Evolutionary conservation across 2,113 vertebrate genomes (phyloP).

Genomic region (Ondatra zibethicus): DNA sequence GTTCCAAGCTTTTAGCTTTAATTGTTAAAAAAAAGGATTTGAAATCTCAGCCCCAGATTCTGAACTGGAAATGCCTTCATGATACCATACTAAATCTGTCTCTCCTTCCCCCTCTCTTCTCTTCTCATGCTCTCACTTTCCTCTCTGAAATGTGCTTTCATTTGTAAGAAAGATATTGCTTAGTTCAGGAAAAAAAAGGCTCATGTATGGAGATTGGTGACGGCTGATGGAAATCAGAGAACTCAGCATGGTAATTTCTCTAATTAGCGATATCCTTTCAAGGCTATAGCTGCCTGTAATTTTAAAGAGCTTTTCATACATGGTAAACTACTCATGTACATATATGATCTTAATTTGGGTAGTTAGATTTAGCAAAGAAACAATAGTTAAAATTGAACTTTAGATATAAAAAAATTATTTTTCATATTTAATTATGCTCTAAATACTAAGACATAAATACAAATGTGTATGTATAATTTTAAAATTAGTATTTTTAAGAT

Average conservation of each 20-base stretch:
- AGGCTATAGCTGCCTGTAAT: slow-evolving; percentile 23
- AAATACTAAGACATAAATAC: not conserved
- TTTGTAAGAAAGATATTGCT: slow-evolving; percentile 28
- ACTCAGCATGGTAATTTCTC: not conserved
- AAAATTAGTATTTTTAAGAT: not conserved
- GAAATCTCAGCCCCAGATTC: slow-evolving; percentile 22
- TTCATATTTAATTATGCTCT: not conserved
- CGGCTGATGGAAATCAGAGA: slow-evolving; percentile 50
- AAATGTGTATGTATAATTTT: not conserved
- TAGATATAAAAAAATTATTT: not conserved
- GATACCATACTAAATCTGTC: slow-evolving; percentile 43
- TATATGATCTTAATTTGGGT: not conserved
- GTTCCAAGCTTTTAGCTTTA: slow-evolving; percentile 44
- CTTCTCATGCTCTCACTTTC: not conserved
- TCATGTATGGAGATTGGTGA: not conserved
- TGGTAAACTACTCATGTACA: not conserved
- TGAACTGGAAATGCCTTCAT: slow-evolving; percentile 57
- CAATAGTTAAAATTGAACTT: slow-evolving; percentile 27
- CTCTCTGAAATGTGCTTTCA: not conserved
- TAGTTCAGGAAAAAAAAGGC: slow-evolving; percentile 21
- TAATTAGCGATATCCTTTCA: slow-evolving; percentile 30
- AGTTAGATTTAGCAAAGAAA: not conserved
- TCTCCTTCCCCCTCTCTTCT: not conserved
- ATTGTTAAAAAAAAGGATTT: slow-evolving; percentile 10
- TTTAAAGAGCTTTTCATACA: not conserved